Conservation (phyloP, 2,113 vertebrate species). For the Toxostoma redivivum region DNA sequence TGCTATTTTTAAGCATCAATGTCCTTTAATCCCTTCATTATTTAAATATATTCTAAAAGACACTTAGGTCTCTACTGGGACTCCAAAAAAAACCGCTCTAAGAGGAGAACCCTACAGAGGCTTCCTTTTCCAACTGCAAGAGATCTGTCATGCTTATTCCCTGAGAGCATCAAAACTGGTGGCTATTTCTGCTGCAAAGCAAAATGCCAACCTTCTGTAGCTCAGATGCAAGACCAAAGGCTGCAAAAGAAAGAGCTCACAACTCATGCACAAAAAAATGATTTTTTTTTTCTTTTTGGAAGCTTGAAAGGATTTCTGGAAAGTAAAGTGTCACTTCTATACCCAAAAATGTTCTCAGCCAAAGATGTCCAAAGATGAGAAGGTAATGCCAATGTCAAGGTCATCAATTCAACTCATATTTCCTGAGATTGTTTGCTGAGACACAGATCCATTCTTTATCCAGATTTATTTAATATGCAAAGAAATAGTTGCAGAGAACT, state of each 20-base stretch:
- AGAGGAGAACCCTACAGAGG: background rate
- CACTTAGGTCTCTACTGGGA: conserved; percentile 9
- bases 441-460: conserved; percentile 5
- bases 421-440: background rate
- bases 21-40: conserved; percentile 33
- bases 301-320: background rate
- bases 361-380: background rate
- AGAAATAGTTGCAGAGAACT: background rate
- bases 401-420: background rate
- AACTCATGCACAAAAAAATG: background rate
- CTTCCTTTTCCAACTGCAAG: background rate
- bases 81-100: background rate
- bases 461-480: background rate
- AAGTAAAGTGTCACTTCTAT: background rate
- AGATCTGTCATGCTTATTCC: accelerated
- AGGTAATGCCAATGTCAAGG: background rate
- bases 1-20: conserved; percentile 9
- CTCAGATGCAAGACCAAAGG: background rate
- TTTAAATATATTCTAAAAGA: conserved; percentile 34
- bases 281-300: background rate
- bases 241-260: background rate
- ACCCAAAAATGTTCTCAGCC: background rate
- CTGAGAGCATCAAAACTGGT: background rate
- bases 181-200: background rate
- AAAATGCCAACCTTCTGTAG: background rate